phyloP scores from a whole-genome alignment of 2,113 vertebrate genomes.

The Thryonomys swinderianus region DNA sequence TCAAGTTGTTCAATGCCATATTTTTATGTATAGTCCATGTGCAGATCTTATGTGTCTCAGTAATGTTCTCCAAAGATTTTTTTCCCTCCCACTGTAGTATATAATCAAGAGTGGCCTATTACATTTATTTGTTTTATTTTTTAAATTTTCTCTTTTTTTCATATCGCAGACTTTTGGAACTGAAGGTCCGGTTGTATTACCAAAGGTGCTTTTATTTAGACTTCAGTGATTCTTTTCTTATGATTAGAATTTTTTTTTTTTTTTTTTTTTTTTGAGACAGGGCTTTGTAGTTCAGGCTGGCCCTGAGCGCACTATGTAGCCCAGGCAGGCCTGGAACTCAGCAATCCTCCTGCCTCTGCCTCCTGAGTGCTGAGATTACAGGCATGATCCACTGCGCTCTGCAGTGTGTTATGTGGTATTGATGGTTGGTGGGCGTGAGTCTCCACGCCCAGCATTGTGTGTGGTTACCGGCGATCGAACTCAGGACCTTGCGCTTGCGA shows the following conservation, averaged over 20 bases:
- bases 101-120: neutral
- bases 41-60: neutral
- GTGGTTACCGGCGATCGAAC: no score
- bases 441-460: no score
- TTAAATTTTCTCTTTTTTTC: neutral
- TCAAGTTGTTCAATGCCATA: neutral
- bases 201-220: conserved; percentile 18
- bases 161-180: conserved; percentile 7
- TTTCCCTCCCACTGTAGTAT: neutral
- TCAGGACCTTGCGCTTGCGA: no score
- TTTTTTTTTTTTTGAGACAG: no score
- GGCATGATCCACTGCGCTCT: no score
- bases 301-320: no score
- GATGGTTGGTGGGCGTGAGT: no score
- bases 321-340: no score
- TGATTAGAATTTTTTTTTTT: conserved; percentile 20
- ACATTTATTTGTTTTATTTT: neutral
- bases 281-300: no score
- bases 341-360: no score
- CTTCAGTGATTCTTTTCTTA: conserved; percentile 1
- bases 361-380: no score
- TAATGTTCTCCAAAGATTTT: neutral
- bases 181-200: neutral
- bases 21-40: neutral
- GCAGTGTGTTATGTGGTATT: no score